Evolutionary conservation across 2,888 invertebrate genomes (phyloP), one percentile per base, ranked within the genome.

Genomic region (Hydriomena furcata): DNA sequence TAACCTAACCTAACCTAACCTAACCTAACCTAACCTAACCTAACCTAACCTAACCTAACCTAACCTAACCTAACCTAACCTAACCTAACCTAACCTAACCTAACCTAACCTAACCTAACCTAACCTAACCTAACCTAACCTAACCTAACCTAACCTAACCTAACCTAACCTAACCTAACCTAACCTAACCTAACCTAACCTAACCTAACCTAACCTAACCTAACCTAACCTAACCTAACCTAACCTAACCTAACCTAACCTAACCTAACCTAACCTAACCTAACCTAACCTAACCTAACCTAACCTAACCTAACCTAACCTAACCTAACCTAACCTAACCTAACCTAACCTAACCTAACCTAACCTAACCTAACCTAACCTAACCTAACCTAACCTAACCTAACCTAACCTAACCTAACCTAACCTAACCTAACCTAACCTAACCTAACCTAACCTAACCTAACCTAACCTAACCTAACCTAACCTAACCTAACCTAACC

Each of bases 361-460:
- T 49, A 50, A 44, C 50, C 44, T 44, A 50, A 44, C 44, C 50
- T 50, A 55, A 49, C 52, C 46, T 46, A 57, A 58, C 58, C 54
- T 54, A 58, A 54, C 55, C 54, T 52, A 49, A 48, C 38, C 48
- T 44, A 21, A 55, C 53, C 47, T 52, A 52, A 52, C 52, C 52
- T 52, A 52, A 52, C 52, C 52, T 52, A 52, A 52, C 52, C 52
- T 52, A 52, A 52, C 51, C 51, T 51, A 51, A 51, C 51, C 51
- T 51, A 51, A 51, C 51, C 51, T 50, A 50, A 50, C 50, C 50
- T 50, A 50, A 50, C 50, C 50, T 50, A 50, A 50, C 50, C 50
- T 50, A 50, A 50, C 50, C 50, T 50, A 50, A 50, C 50, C 50
- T 50, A 50, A 50, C 50, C 50, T 50, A 50, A 50, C 50, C 50